These are phyloP conservation scores for Arnoldichthys spilopterus DNA, from an alignment of 2,797 vertebrate species.

Conservation along the genomic window DNA sequence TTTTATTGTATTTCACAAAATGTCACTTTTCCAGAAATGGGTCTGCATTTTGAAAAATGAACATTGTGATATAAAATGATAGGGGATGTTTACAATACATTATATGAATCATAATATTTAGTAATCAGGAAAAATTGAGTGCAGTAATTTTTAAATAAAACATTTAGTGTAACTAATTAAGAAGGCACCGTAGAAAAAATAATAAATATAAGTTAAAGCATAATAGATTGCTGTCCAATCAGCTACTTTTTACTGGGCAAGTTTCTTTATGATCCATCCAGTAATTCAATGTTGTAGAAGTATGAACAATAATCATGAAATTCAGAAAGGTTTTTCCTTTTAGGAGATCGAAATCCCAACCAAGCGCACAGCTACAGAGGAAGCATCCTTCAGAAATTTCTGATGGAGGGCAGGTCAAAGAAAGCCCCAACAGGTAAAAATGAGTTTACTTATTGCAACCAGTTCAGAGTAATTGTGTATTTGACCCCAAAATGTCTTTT, in stretches of 20 bases:
- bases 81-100: too few species aligned
- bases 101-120: too few species aligned
- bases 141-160: too few species aligned
- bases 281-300: too few species aligned
- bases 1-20: too few species aligned
- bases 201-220: neutral
- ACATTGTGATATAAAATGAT: too few species aligned
- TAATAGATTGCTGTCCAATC: neutral
- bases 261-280: too few species aligned
- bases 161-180: too few species aligned
- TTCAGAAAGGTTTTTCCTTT: neutral
- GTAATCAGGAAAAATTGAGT: too few species aligned
- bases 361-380: neutral
- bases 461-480: neutral
- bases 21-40: too few species aligned
- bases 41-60: too few species aligned
- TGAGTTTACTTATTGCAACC: neutral
- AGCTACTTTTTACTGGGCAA: neutral
- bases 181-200: too few species aligned
- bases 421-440: slow-evolving; percentile 5
- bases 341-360: slow-evolving; percentile 31
- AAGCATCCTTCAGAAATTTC: neutral
- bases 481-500: neutral
- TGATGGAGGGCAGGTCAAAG: neutral
- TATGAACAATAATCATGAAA: neutral